Percentiles rank a stretch among this genome's conserved stretches.
Evolutionary conservation across 2,888 invertebrate genomes (phyloP).

Genomic region (Malacosoma neustria): DNA sequence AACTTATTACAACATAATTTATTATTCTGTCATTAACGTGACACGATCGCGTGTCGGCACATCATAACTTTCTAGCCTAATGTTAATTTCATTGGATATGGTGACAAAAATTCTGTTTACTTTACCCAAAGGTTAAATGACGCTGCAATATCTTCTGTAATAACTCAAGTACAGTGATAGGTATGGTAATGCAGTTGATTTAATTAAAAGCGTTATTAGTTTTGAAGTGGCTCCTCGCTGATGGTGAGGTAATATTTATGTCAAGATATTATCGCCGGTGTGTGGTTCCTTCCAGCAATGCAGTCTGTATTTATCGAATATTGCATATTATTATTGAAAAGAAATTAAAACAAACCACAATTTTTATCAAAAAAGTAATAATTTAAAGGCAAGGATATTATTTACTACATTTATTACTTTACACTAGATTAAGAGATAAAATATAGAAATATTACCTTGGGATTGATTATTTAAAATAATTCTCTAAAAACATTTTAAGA

Average conservation of each 20-base stretch:
- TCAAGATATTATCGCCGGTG: not conserved
- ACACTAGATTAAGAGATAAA: too few relatives aligned
- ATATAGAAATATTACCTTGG: too few relatives aligned
- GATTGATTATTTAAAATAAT: too few relatives aligned
- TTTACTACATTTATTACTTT: too few relatives aligned
- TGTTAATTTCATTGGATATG: constrained; percentile 69
- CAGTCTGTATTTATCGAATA: too few relatives aligned
- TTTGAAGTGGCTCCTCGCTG: constrained; percentile 50
- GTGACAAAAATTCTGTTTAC: constrained; percentile 73
- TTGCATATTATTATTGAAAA: too few relatives aligned
- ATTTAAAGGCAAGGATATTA: too few relatives aligned
- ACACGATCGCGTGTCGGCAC: constrained; percentile 56
- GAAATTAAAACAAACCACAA: too few relatives aligned
- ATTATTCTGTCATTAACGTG: constrained; percentile 71
- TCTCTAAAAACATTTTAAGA: too few relatives aligned
- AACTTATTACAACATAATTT: constrained; percentile 72
- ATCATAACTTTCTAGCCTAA: constrained; percentile 59
- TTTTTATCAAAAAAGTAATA: too few relatives aligned
- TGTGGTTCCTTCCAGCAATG: too few relatives aligned
- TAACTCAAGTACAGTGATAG: constrained; percentile 31
- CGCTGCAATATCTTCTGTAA: constrained; percentile 33
- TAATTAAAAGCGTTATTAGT: constrained; percentile 46
- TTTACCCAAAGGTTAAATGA: constrained; percentile 45
- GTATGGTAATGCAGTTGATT: constrained; percentile 45
- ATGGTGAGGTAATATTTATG: constrained; percentile 6